These are phyloP conservation scores for Platysternon megacephalum DNA, from an alignment of 2,113 vertebrate species.

Conservation along the genomic window DNA sequence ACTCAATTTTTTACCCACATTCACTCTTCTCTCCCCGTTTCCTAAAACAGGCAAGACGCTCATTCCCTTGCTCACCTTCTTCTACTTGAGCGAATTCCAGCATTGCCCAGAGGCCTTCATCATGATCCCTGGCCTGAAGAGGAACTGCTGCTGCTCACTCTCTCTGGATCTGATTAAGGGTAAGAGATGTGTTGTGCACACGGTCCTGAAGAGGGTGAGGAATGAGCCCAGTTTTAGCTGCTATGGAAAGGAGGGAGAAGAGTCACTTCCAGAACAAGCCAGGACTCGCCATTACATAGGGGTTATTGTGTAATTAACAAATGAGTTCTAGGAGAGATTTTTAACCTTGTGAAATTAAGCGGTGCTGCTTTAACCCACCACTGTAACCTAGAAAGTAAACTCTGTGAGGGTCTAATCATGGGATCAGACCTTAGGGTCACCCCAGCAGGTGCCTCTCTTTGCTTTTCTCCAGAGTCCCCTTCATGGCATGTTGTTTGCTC, in stretches of 20 bases:
- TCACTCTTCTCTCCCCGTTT: background rate
- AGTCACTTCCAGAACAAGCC: background rate
- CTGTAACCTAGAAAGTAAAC: background rate
- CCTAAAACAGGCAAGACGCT: fast-evolving
- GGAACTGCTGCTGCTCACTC: background rate
- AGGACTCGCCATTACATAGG: fast-evolving
- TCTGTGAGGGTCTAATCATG: background rate
- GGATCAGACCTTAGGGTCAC: background rate
- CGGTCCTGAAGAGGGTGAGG: fast-evolving
- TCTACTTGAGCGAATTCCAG: fast-evolving
- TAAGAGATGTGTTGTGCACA: fast-evolving
- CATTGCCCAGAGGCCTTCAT: background rate
- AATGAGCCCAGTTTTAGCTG: fast-evolving
- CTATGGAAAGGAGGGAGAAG: fast-evolving
- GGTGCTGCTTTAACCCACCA: fast-evolving
- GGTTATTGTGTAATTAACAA: fast-evolving
- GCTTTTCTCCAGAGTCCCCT: background rate
- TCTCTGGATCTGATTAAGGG: background rate
- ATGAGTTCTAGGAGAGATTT: fast-evolving
- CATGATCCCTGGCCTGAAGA: background rate
- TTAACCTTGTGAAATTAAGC: fast-evolving
- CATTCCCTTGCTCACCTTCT: background rate
- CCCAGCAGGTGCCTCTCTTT: background rate
- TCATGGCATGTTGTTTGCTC: fast-evolving
- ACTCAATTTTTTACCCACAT: background rate